A percentile compares a stretch with the other conserved stretches of the same genome.
phyloP scores from a whole-genome alignment of 2,797 vertebrate species.

The Lophotriccus pileatus region DNA sequence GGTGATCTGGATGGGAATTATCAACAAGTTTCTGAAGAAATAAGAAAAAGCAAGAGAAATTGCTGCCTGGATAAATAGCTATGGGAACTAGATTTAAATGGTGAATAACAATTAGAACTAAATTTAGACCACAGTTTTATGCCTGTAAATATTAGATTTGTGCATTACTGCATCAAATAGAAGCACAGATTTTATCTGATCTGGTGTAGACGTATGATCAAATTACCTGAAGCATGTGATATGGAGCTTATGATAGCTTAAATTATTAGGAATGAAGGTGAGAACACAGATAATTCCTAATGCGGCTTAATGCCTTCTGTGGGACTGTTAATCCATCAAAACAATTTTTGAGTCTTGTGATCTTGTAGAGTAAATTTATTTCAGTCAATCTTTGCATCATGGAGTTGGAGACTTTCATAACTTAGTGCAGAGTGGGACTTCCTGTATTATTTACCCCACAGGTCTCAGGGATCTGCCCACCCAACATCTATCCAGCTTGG shows the following conservation, averaged over 20 bases:
- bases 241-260: neutral
- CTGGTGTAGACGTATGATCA: neutral
- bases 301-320: neutral
- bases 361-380: neutral
- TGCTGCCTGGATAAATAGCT: neutral
- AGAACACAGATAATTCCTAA: neutral
- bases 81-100: neutral
- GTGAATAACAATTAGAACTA: neutral
- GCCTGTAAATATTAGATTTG: neutral
- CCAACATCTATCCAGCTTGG: neutral
- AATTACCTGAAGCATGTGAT: neutral
- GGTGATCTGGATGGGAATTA: neutral
- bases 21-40: neutral
- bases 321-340: neutral
- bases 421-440: neutral
- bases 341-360: neutral
- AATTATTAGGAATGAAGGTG: neutral
- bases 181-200: neutral
- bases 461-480: neutral
- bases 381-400: neutral
- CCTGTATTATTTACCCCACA: neutral
- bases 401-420: neutral
- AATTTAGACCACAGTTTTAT: neutral
- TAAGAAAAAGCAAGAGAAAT: neutral
- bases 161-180: neutral